Percentiles rank a stretch among this genome's conserved stretches.
Conservation (phyloP, 2,797 vertebrate species). For the Meriones psammophilus region DNA sequence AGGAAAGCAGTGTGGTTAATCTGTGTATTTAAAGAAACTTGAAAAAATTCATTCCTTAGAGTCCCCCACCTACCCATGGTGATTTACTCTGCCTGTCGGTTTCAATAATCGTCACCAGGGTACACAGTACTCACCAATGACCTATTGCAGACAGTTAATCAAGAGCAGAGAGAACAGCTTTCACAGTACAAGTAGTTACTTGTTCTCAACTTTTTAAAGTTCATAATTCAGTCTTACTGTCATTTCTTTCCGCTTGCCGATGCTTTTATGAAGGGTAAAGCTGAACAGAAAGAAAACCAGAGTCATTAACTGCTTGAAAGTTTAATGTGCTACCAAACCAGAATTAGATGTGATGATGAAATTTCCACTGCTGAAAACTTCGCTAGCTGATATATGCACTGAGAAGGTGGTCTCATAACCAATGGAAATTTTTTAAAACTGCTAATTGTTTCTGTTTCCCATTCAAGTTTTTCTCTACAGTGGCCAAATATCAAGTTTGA, state of each 20-base stretch:
- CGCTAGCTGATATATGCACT: conserved; percentile 87
- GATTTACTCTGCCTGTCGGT: conserved; percentile 58
- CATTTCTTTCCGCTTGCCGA: conserved; percentile 83
- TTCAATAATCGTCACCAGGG: neutral
- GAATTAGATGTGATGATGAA: conserved; percentile 91
- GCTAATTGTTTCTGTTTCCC: conserved; percentile 81
- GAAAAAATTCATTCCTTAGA: conserved; percentile 30
- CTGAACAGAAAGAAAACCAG: conserved; percentile 86
- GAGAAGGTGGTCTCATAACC: conserved; percentile 86
- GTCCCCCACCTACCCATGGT: neutral
- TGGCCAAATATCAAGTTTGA: conserved; percentile 82
- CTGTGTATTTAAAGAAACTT: conserved; percentile 32
- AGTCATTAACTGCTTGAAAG: conserved; percentile 91
- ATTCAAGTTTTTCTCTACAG: conserved; percentile 80
- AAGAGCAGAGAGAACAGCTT: conserved; percentile 75
- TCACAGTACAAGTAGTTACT: conserved; percentile 82
- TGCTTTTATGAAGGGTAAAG: conserved; percentile 85
- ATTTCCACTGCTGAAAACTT: conserved; percentile 89
- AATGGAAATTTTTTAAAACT: conserved; percentile 83
- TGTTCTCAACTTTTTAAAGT: conserved; percentile 85
- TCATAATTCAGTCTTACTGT: conserved; percentile 87
- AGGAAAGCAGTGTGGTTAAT: conserved; percentile 39
- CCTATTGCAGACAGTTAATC: conserved; percentile 76
- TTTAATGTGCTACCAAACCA: conserved; percentile 89
- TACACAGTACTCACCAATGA: conserved; percentile 41